These are phyloP conservation scores for Tortricodes alternella DNA, from an alignment of 2,888 invertebrate genomes.

Conservation along the genomic window DNA sequence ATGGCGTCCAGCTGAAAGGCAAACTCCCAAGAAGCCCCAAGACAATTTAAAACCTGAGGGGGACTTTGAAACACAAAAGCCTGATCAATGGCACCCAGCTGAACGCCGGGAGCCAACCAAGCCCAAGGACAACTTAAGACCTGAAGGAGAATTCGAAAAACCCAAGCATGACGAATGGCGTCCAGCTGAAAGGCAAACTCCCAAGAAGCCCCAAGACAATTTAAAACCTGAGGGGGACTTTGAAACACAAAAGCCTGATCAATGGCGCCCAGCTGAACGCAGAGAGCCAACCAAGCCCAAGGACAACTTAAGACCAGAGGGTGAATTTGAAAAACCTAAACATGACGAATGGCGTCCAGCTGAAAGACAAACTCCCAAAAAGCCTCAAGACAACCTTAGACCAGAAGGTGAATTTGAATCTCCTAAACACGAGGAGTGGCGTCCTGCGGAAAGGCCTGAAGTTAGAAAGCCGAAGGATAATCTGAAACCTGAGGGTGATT, in stretches of 20 bases:
- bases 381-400: slow-evolving; percentile 78
- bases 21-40: slow-evolving; percentile 48
- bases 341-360: slow-evolving; percentile 72
- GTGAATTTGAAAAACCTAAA: slow-evolving; percentile 71
- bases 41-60: slow-evolving; percentile 83
- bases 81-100: slow-evolving; percentile 72
- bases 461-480: slow-evolving; percentile 67
- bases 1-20: slow-evolving; percentile 52
- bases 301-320: slow-evolving; percentile 75
- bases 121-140: slow-evolving; percentile 71
- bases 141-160: slow-evolving; percentile 72
- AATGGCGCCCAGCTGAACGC: slow-evolving; percentile 54
- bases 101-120: slow-evolving; percentile 58
- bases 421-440: slow-evolving; percentile 56
- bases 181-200: slow-evolving; percentile 66
- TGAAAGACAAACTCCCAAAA: slow-evolving; percentile 64
- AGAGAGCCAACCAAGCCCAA: slow-evolving; percentile 70
- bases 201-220: slow-evolving; percentile 84
- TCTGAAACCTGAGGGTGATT: slow-evolving; percentile 56
- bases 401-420: slow-evolving; percentile 81
- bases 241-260: slow-evolving; percentile 54
- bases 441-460: slow-evolving; percentile 67
- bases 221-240: slow-evolving; percentile 76
- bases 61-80: slow-evolving; percentile 78
- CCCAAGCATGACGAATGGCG: slow-evolving; percentile 52